A percentile compares a stretch with the other conserved stretches of the same genome.
phyloP scores from a whole-genome alignment of 1,140 invertebrate genomes.

The Penaeus vannamei region DNA sequence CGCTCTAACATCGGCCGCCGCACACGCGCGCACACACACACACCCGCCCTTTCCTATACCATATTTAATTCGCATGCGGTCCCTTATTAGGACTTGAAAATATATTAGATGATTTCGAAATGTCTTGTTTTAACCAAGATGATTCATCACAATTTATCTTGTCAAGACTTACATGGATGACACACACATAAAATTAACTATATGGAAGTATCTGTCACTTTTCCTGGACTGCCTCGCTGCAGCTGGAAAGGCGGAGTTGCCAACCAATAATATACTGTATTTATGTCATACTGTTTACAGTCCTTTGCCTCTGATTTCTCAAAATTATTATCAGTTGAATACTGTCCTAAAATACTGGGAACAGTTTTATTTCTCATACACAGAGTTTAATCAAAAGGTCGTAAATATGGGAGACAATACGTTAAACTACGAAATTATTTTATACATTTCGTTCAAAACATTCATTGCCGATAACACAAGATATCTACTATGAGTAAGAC shows the following conservation, averaged over 20 bases:
- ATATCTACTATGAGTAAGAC: constrained; percentile 53
- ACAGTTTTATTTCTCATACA: neutral
- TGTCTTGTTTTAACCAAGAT: neutral
- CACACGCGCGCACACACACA: constrained; percentile 44
- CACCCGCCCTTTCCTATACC: neutral
- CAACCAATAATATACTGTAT: constrained; percentile 4
- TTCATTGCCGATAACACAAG: constrained; percentile 36
- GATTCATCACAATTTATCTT: too few species aligned
- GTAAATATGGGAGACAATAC: neutral
- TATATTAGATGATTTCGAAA: neutral
- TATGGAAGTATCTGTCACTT: constrained; percentile 7
- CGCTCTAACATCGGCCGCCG: constrained; percentile 41
- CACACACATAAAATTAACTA: neutral
- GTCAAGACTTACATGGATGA: too few species aligned
- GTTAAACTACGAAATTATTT: constrained; percentile 21
- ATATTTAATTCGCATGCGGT: neutral
- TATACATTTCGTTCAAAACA: constrained; percentile 50
- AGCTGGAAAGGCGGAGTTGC: constrained; percentile 57
- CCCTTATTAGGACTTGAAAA: neutral
- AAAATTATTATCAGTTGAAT: neutral
- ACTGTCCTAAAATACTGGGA: neutral
- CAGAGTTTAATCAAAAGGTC: neutral
- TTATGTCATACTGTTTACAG: neutral
- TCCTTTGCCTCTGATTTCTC: neutral
- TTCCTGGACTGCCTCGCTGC: constrained; percentile 36